Evolutionary conservation across 2,113 vertebrate species (phyloP).

Genomic region (Gymnogyps californianus): DNA sequence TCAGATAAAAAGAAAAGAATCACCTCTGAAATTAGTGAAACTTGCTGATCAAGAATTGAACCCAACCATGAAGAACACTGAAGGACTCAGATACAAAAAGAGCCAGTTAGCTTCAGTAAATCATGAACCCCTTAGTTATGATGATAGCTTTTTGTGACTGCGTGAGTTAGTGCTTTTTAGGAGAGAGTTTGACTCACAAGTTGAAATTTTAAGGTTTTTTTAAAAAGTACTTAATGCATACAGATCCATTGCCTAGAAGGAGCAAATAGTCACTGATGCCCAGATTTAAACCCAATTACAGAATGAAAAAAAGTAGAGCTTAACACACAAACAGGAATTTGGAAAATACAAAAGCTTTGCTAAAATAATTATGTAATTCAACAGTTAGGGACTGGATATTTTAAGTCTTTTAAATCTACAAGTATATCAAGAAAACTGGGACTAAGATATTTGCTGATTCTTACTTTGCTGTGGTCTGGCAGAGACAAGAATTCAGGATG

Average conservation of each 20-base stretch:
- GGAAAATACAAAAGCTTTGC: neutral
- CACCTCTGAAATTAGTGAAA: neutral
- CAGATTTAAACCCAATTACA: neutral
- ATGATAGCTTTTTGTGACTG: neutral
- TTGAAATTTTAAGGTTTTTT: neutral
- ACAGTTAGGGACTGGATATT: neutral
- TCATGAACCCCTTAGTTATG: neutral
- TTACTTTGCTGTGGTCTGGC: slow-evolving; percentile 33
- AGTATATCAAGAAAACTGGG: neutral
- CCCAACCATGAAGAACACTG: neutral
- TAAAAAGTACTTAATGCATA: neutral
- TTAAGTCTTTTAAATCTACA: neutral
- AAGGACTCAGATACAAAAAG: neutral
- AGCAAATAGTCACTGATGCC: neutral
- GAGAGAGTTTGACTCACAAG: neutral
- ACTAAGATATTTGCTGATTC: neutral
- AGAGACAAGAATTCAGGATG: slow-evolving; percentile 71
- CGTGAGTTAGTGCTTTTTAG: neutral
- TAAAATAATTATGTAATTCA: neutral
- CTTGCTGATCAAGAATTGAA: neutral
- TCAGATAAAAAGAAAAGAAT: neutral
- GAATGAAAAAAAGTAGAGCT: neutral
- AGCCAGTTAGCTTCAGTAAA: neutral
- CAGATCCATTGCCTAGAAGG: neutral
- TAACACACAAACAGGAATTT: neutral